phyloP scores from a whole-genome alignment of 1,140 invertebrate species.

The Trachymyrmex septentrionalis region DNA sequence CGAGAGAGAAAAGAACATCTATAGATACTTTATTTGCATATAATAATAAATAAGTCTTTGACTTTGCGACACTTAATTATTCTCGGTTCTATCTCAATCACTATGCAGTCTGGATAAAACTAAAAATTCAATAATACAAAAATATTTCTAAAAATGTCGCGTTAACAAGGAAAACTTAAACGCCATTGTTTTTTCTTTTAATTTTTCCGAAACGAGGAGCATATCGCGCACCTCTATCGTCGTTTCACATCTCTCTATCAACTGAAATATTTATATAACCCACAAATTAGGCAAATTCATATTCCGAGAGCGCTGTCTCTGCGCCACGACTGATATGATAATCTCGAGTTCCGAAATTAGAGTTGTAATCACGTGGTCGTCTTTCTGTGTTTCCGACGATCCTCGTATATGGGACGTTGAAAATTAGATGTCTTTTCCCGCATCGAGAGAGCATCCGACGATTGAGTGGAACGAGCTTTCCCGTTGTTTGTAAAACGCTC shows the following conservation, averaged over 20 bases:
- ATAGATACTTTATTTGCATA: background rate
- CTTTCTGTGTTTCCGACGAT: background rate
- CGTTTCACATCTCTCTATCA: background rate
- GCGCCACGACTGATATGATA: conserved; percentile 9
- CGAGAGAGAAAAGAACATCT: background rate
- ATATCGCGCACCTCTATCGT: background rate
- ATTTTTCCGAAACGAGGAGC: background rate
- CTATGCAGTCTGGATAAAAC: background rate
- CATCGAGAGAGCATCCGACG: conserved; percentile 35
- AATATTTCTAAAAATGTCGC: background rate
- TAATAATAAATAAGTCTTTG: background rate
- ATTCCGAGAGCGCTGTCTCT: background rate
- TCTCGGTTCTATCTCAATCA: background rate
- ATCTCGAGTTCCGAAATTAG: conserved; percentile 34
- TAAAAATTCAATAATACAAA: background rate
- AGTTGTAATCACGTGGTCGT: conserved; percentile 25
- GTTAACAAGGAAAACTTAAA: background rate
- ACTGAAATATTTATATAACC: conserved; percentile 7
- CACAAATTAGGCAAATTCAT: conserved; percentile 29
- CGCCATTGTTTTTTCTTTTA: background rate
- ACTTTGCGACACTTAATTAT: background rate
- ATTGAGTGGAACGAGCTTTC: conserved; percentile 22
- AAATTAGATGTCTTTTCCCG: conserved; percentile 65
- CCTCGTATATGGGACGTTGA: conserved; percentile 9
- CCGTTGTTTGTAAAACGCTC: conserved; percentile 57